A percentile compares a stretch with the other conserved stretches of the same genome.
Evolutionary conservation across 2,797 vertebrate species (phyloP).

Genomic region (Onychomys torridus): DNA sequence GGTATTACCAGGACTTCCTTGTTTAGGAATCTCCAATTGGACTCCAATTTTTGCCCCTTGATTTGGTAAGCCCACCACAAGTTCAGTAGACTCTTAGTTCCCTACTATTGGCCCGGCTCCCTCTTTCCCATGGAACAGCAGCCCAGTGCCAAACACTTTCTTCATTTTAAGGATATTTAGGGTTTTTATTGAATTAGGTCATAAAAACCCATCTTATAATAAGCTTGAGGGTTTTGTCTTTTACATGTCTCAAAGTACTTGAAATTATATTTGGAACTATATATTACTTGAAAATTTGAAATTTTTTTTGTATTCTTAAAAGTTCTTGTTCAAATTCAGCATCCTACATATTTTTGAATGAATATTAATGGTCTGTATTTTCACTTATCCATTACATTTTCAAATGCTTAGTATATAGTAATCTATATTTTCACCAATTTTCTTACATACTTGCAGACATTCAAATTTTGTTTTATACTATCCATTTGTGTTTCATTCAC

Average conservation of each 20-base stretch:
- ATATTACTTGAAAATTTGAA: neutral
- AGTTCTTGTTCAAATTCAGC: neutral
- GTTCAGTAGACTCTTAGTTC: neutral
- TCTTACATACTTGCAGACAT: neutral
- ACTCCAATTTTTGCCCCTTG: neutral
- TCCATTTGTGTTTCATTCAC: neutral
- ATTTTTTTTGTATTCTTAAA: neutral
- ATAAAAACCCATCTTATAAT: neutral
- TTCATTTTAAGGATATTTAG: neutral
- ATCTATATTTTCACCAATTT: neutral
- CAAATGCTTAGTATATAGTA: neutral
- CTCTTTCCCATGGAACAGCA: neutral
- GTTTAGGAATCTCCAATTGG: too few relatives aligned
- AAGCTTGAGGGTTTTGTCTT: neutral
- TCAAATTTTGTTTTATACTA: neutral
- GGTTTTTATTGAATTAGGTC: neutral
- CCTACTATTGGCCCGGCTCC: neutral
- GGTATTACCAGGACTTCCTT: neutral
- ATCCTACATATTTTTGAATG: constrained; percentile 12
- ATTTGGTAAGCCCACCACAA: neutral
- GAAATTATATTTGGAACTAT: constrained; percentile 20
- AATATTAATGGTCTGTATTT: constrained; percentile 16
- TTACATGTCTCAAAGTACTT: neutral
- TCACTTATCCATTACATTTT: constrained; percentile 42
- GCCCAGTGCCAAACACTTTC: neutral